Conservation (phyloP, 92 coral and sea anemone genomes). For the Palythoa caribaeorum region DNA sequence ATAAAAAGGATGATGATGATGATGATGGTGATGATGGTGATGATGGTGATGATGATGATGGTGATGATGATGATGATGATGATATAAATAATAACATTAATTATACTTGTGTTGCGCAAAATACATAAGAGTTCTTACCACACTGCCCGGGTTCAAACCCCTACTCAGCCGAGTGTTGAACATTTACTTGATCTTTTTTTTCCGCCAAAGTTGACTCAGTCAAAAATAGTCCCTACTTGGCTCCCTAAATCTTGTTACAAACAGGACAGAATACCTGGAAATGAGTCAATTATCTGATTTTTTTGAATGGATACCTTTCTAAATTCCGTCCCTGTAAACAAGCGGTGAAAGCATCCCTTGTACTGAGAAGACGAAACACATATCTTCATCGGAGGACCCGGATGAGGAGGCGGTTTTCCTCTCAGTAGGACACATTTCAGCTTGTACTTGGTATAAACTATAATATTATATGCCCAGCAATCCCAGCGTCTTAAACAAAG, state of each 20-base stretch:
- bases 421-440: slow-evolving; percentile 16
- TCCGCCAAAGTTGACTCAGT: too few relatives aligned
- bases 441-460: background rate
- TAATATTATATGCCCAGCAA: slow-evolving; percentile 38
- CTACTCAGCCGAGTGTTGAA: too few relatives aligned
- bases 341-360: slow-evolving; percentile 9
- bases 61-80: too few relatives aligned
- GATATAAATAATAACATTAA: background rate
- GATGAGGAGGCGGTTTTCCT: background rate
- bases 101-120: too few relatives aligned
- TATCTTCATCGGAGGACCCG: background rate
- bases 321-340: slow-evolving; percentile 15
- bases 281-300: background rate
- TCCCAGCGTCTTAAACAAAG: slow-evolving; percentile 9
- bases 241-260: too few relatives aligned
- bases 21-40: too few relatives aligned
- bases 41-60: too few relatives aligned
- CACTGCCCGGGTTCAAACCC: too few relatives aligned
- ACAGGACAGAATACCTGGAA: background rate
- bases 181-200: too few relatives aligned
- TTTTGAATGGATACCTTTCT: background rate
- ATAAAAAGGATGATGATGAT: too few relatives aligned
- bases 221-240: too few relatives aligned
- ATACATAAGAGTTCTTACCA: too few relatives aligned
- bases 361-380: background rate